A percentile compares a stretch with the other conserved stretches of the same genome.
Conservation (phyloP, 2,113 vertebrate genomes). For the Lepidothrix coronata region DNA sequence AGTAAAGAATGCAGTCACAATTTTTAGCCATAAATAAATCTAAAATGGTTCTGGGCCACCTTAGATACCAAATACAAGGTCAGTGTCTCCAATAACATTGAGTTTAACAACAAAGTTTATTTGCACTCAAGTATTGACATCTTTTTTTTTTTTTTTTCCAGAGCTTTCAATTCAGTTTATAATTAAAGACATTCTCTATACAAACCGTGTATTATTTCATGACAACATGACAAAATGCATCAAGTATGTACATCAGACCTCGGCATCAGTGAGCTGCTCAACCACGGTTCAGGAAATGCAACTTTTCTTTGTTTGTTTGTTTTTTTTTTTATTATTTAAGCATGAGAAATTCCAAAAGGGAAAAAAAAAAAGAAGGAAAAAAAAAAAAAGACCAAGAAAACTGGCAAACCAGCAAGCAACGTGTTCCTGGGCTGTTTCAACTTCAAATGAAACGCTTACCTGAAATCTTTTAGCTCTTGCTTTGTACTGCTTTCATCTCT, state of each 20-base stretch:
- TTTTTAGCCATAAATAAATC: background rate
- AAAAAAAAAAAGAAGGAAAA: background rate
- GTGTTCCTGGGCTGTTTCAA: slow-evolving; percentile 13
- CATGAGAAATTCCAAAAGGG: background rate
- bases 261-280: slow-evolving; percentile 2
- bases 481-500: slow-evolving; percentile 76
- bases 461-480: slow-evolving; percentile 84
- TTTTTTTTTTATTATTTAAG: background rate
- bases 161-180: slow-evolving; percentile 31
- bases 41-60: background rate
- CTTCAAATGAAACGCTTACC: slow-evolving; percentile 67
- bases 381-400: background rate
- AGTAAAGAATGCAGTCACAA: background rate
- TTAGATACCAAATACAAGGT: background rate
- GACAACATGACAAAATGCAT: slow-evolving; percentile 53
- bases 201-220: slow-evolving; percentile 7
- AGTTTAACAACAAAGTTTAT: background rate
- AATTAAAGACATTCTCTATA: slow-evolving; percentile 43
- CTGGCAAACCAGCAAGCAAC: background rate
- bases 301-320: background rate
- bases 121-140: background rate
- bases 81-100: background rate
- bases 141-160: background rate
- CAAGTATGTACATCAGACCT: slow-evolving; percentile 44
- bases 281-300: background rate